Evolutionary conservation across 2,888 invertebrate species (phyloP), one percentile per base, ranked within the genome.

Genomic region (Gymnosoma rotundatum): DNA sequence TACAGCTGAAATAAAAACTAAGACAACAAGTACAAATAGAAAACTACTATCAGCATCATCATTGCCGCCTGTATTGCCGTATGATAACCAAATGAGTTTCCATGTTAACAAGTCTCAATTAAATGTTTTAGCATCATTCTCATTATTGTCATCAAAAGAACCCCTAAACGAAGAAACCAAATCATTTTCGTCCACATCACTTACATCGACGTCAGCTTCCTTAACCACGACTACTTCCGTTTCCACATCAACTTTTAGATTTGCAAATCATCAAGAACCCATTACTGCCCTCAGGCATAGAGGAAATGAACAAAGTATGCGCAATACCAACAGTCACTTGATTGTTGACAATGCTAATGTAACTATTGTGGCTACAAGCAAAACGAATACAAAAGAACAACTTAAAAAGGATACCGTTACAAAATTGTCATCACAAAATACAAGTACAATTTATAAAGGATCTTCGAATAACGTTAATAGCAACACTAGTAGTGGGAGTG

Each of bases 111-210:
- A 56, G 48, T 81, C 79, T 78, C 80, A 73, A 60, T 66, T 87
- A 87, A 88, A 90, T 74, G 80, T 72, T 86, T 88, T 90, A 86
- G 88, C 88, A 81, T 89, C 90, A 38, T 86, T 90, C 72, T 91
- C 90, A 63, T 87, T 90, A 87, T 87, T 89, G 83, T 88, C 88
- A 52, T 10, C 78, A 67, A 83, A 60, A 52, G 78, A 74, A 48
- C 36, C 67, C 8, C 66, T 74, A 38, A 82, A 87, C 79, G 69
- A 48, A 69, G 56, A 84, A 64, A 66, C 61, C 78, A 64, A 78
- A 69, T 61, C 80, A 58, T 58, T 20, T 36, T 50, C 69, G 50
- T 64, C 70, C 64, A 56, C 67, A 58, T 45, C 69, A 58, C 48
- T 52, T 9, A 64, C 61, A 69, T 69, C 67, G 73, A 42, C 60